Conservation (phyloP, 2,888 invertebrate genomes). For the Napeogenes sylphis region DNA sequence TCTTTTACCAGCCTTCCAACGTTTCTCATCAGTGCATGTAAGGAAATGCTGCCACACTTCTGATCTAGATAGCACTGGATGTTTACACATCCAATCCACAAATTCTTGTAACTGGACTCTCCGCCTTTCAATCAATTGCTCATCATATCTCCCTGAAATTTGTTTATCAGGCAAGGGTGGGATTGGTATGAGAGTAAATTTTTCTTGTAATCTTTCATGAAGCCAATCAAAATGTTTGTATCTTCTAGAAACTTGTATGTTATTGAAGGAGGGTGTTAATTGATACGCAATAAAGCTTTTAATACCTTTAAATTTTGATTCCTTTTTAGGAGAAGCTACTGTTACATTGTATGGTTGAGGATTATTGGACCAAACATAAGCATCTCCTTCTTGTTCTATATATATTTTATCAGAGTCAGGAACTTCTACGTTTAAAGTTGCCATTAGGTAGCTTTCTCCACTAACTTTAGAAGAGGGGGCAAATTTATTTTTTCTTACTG, state of each 20-base stretch:
- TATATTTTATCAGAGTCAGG: conserved; percentile 84
- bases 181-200: conserved; percentile 95
- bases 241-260: conserved; percentile 93
- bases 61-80: conserved; percentile 94
- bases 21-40: conserved; percentile 97
- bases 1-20: conserved; percentile 98
- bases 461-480: conserved; percentile 94
- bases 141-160: conserved; percentile 97
- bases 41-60: conserved; percentile 98
- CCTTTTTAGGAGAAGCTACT: conserved; percentile 97
- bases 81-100: conserved; percentile 96
- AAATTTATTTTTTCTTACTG: conserved; percentile 87
- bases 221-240: conserved; percentile 99
- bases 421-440: conserved; percentile 82
- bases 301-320: conserved; percentile 96
- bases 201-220: conserved; percentile 94
- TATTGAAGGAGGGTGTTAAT: conserved; percentile 95
- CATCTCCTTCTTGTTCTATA: conserved; percentile 85
- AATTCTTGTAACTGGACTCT: conserved; percentile 96
- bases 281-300: conserved; percentile 99
- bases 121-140: conserved; percentile 96
- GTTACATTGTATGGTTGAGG: conserved; percentile 87
- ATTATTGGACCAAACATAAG: conserved; percentile 87
- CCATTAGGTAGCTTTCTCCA: conserved; percentile 92
- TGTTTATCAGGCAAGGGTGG: conserved; percentile 99